Evolutionary conservation across 2,113 vertebrate genomes (phyloP), one percentile per base, ranked within the genome.

Genomic region (Cromileptes altivelis): DNA sequence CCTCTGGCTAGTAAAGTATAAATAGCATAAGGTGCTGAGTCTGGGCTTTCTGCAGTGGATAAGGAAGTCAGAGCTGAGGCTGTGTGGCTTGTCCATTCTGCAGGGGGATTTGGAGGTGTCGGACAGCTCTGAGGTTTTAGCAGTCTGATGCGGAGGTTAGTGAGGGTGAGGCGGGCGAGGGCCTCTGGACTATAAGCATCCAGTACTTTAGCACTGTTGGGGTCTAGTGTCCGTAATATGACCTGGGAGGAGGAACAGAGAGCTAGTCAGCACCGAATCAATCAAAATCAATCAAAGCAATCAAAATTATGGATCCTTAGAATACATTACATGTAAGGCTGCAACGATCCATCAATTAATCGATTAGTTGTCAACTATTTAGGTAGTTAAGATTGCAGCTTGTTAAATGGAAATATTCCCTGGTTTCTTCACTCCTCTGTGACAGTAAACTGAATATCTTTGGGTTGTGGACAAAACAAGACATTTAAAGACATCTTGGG

Each of bases 1-100:
- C 97, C 97, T 57, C 94, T 95, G 62, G 97, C 88, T 77, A 97
- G 93, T 84, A 98, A 93, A 84, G 96, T 96, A 85, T 96, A 97
- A 92, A 98, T 93, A 71, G 97, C 96, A 69, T 96, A 97, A 50
- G 95, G 90, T 63, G 95, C 91, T 65, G 95, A 94, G 18, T 92
- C 82, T 63, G 93, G 85, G n/a, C 91, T 94, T 78, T 95, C 94
- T 85, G 92, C 77, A n/a, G 85, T 72, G 58, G 84, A 0, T 12
- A 47, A 69, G 19, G 69, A 55, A 0, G 47, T 53, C 50, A 25
- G 64, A 68, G 40, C 68, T 76, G 70, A 78, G 37, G 53, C 74
- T 27, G 52, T 25, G 21, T 11, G 23, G 45, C 18, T 75, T 52
- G 40, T 73, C 49, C 25, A 18, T 10, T 33, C 69, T 47, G 12